These are phyloP conservation scores for Myopa testacea DNA, from an alignment of 2,888 invertebrate species.

Conservation along the genomic window DNA sequence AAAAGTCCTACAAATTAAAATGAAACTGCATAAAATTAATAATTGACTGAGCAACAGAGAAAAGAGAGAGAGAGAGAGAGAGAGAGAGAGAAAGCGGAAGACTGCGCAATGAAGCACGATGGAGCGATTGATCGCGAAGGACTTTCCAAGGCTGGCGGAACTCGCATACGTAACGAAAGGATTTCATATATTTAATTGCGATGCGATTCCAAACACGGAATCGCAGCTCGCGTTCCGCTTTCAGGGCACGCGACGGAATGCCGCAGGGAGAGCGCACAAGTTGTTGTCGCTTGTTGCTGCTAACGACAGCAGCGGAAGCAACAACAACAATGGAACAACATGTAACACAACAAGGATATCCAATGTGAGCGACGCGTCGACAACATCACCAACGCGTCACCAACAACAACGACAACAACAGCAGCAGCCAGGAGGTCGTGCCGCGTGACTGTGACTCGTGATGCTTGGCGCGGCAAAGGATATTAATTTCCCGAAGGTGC, in stretches of 20 bases:
- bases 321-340: not conserved
- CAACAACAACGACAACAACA: slow-evolving; percentile 35
- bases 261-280: slow-evolving; percentile 52
- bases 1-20: slow-evolving; percentile 41
- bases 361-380: not conserved
- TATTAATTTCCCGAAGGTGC: slow-evolving; percentile 67
- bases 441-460: slow-evolving; percentile 56
- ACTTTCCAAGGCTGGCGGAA: not conserved
- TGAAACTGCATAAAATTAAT: slow-evolving; percentile 45
- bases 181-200: not conserved
- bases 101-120: not conserved
- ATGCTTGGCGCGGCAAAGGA: slow-evolving; percentile 51
- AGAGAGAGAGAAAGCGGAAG: not conserved
- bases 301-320: slow-evolving; percentile 7
- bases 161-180: not conserved
- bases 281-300: slow-evolving; percentile 21
- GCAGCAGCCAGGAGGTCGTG: slow-evolving; percentile 53
- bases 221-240: slow-evolving; percentile 1
- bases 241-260: slow-evolving; percentile 50
- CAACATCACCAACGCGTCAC: slow-evolving; percentile 10
- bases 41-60: slow-evolving; percentile 24
- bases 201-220: not conserved
- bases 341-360: not conserved
- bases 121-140: not conserved
- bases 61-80: not conserved